Percentiles rank a stretch among this genome's conserved stretches.
Conservation (phyloP, 2,113 vertebrate genomes). For the Phrynocephalus versicolor region DNA sequence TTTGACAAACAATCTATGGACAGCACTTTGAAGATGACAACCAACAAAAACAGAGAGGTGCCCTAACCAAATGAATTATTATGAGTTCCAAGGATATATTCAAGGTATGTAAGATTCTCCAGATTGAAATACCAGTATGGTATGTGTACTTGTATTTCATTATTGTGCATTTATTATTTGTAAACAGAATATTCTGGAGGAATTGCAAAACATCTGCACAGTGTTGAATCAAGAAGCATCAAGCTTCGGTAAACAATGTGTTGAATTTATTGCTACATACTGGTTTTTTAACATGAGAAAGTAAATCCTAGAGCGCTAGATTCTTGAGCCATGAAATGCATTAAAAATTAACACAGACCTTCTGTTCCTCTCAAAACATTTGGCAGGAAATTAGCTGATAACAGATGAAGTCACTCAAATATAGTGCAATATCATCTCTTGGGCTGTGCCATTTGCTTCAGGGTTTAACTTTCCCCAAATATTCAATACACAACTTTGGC, state of each 20-base stretch:
- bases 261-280: conserved; percentile 62
- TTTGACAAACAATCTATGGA: background rate
- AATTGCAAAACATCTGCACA: background rate
- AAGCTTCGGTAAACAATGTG: conserved; percentile 22
- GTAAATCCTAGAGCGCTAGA: background rate
- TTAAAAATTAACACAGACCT: fast-evolving
- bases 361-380: fast-evolving
- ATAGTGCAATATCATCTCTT: background rate
- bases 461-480: conserved; percentile 36
- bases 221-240: background rate
- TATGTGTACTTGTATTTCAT: conserved; percentile 16
- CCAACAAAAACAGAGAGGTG: conserved; percentile 31
- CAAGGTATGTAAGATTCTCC: background rate
- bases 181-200: conserved; percentile 13
- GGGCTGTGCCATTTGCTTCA: conserved; percentile 3
- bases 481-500: background rate
- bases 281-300: background rate
- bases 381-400: conserved; percentile 8
- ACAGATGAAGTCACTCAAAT: conserved; percentile 25
- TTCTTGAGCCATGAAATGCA: background rate
- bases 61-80: background rate
- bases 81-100: background rate
- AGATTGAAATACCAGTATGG: conserved; percentile 2
- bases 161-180: conserved; percentile 4
- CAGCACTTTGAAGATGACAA: fast-evolving